Evolutionary conservation across 1,140 invertebrate genomes (phyloP), one percentile per base, ranked within the genome.

Genomic region (Trichomalopsis sarcophagae): DNA sequence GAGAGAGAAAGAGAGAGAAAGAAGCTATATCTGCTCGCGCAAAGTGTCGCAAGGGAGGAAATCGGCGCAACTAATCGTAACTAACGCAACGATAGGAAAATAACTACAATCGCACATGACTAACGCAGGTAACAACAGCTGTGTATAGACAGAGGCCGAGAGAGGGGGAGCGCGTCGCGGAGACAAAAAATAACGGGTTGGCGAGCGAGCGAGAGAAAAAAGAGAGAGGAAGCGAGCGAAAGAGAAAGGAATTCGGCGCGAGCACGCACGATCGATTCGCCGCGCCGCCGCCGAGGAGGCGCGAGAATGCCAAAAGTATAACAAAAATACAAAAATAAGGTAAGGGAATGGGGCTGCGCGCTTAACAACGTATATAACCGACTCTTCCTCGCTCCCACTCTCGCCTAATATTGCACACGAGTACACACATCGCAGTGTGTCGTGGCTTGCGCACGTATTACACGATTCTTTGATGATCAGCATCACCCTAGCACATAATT

Each of bases 91-190:
- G 69, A 80, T 50, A 44, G 69, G 69, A 73, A 74, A 84, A 66
- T 75, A 84, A 84, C 77, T 80, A 80, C 83, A 47, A 84, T 84
- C 83, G 77, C 83, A 74, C 82, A 79, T 79, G 75, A 84, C 82
- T 79, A 75, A 80, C 83, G 83, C 77, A 75, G 77, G 77, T 84
- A 84, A 84, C 83, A 80, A 80, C 83, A 40, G 40, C 21, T 50
- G 40, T 44, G 33, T 40, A 77, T n/a, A 74, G 21, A 77, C 27
- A 77, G 36, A 77, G 9, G 44, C 27, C 50, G 36, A 77, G 9
- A 36, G 36, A 21, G 27, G 36, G 30, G 50, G 36, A 55, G 50
- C n/a, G 76, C 27, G 27, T 78, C 50, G 36, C 73, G 76, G 50
- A 30, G 23, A 36, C 73, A 40, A 76, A 76, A 76, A 76, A 76